Evolutionary conservation across 2,888 invertebrate species (phyloP), one percentile per base, ranked within the genome.

Genomic region (Pammene fasciana): DNA sequence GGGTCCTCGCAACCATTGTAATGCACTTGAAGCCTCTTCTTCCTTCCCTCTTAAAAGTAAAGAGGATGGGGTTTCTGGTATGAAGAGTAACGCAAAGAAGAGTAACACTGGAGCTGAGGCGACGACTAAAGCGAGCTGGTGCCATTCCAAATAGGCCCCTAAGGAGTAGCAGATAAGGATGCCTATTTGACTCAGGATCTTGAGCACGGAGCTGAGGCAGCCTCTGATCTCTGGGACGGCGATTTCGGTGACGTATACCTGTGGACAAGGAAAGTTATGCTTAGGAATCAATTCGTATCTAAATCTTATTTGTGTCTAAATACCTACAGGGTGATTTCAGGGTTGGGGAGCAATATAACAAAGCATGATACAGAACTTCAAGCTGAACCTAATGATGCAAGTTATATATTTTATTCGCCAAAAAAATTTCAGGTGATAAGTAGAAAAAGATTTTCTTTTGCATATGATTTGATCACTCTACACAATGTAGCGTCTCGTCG

Each of bases 191-290:
- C 96, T 96, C 64, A 96, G 94, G 74, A 98, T 95, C 89, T 98
- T 98, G 64, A 97, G 93, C 71, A 97, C 94, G 26, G 97, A 96
- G 78, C 97, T 97, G 57, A 98, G 93, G 73, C 96, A 96, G 6
- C 98, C 98, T 74, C 98, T 93, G 78, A 97, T 95, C 72, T 96
- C 95, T 36, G 97, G 96, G 46, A 97, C 95, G 16, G 98, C 96
- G 78, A 97, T 97, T 90, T 98, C 98, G 76, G 97, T 97, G 78
- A 98, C 95, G 92, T 98, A 98, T 73, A 98, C 97, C 95, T 94
- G 94, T 5, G 84, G 79, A 86, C 83, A 88, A 88, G 73, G 72
- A 7, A 16, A 36, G 7, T 7, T 7, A 16, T 48, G n/a, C 3
- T 36, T 46, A 16, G 6, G 0, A n/a, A 41, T 13, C 1, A 13